Percentiles rank a stretch among this genome's conserved stretches.
Evolutionary conservation across 2,888 invertebrate genomes (phyloP).

Genomic region (Serrognathus titanus): DNA sequence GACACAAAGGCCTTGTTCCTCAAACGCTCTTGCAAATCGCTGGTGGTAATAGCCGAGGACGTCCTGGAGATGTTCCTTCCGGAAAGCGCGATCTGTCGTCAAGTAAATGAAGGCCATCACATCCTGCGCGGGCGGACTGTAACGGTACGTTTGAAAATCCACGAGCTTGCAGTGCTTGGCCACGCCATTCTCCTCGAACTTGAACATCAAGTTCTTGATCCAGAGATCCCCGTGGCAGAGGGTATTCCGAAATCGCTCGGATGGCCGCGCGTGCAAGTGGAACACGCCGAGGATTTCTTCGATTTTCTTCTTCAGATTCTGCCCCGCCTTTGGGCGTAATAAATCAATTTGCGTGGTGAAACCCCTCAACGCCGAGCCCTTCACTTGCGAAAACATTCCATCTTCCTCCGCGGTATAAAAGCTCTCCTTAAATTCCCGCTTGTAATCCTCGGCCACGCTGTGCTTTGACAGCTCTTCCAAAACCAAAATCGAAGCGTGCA

Average conservation of each 20-base stretch:
- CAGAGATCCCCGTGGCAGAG: slow-evolving; percentile 50
- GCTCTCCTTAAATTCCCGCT: slow-evolving; percentile 31
- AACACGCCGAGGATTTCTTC: slow-evolving; percentile 19
- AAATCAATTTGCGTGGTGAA: slow-evolving; percentile 6
- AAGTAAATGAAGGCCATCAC: slow-evolving; percentile 31
- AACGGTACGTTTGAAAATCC: slow-evolving; percentile 35
- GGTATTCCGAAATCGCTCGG: slow-evolving; percentile 43
- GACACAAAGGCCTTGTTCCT: slow-evolving; percentile 18
- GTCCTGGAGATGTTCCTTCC: slow-evolving; percentile 21
- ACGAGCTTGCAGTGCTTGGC: slow-evolving; percentile 29
- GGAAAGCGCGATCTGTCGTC: slow-evolving; percentile 24
- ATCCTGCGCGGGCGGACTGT: slow-evolving; percentile 34
- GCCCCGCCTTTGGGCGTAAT: background rate
- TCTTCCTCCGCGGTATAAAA: slow-evolving; percentile 5
- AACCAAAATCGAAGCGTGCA: slow-evolving; percentile 40
- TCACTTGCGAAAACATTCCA: background rate
- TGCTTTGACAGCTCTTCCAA: slow-evolving; percentile 36
- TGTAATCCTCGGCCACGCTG: slow-evolving; percentile 20
- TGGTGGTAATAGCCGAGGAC: slow-evolving; percentile 28
- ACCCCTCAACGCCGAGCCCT: slow-evolving; percentile 7
- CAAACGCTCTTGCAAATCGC: slow-evolving; percentile 22
- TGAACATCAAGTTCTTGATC: slow-evolving; percentile 50
- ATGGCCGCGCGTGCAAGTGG: slow-evolving; percentile 37
- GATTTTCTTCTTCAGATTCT: slow-evolving; percentile 17
- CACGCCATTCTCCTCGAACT: slow-evolving; percentile 27